Evolutionary conservation across 2,113 vertebrate genomes (phyloP).

Genomic region (Clupea harengus): DNA sequence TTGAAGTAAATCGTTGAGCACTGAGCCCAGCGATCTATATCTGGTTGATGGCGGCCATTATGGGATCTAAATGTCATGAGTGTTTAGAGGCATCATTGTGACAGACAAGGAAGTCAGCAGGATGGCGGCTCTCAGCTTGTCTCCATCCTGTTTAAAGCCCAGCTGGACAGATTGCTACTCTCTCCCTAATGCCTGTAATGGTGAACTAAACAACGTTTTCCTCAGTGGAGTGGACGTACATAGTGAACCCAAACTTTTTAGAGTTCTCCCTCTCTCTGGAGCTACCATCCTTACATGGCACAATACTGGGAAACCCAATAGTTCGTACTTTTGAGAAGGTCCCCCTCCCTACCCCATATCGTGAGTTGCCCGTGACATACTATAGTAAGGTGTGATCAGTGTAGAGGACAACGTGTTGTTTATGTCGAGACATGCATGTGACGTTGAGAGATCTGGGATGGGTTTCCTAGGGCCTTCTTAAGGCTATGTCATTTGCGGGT

Average conservation of each 20-base stretch:
- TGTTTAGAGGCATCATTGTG: background rate
- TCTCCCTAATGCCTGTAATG: no score
- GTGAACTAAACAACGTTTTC: no score
- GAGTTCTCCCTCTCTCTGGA: background rate
- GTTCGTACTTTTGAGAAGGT: background rate
- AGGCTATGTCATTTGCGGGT: no score
- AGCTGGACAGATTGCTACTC: background rate
- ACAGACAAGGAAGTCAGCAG: background rate
- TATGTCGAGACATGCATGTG: no score
- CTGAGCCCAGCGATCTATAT: background rate
- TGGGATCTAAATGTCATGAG: no score
- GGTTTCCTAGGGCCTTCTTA: no score
- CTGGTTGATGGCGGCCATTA: no score
- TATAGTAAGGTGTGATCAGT: background rate
- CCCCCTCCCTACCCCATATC: background rate
- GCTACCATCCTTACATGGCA: background rate
- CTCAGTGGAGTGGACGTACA: no score
- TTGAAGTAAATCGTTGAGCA: background rate
- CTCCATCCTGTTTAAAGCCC: constrained; percentile 15
- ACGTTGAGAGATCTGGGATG: no score
- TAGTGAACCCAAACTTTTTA: no score
- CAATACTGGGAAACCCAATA: background rate
- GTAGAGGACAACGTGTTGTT: background rate
- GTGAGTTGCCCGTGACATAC: background rate
- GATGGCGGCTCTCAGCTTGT: background rate